Conservation (phyloP, 2,797 vertebrate genomes). For the Microchirus variegatus region DNA sequence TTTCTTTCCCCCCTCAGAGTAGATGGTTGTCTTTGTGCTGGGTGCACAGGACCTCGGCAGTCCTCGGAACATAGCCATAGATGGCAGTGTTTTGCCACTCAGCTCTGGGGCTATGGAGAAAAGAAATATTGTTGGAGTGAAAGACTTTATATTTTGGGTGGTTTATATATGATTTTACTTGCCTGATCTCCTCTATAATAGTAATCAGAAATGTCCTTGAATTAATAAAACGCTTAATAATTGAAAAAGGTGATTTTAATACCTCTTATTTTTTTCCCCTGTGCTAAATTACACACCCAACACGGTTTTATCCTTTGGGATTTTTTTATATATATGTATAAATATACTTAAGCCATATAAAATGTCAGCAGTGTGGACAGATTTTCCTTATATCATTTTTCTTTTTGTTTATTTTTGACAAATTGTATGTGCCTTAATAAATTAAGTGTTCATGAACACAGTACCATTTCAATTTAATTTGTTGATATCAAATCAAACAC, state of each 20-base stretch:
- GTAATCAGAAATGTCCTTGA: slow-evolving; percentile 12
- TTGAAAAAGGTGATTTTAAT: slow-evolving; percentile 2
- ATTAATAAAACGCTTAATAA: slow-evolving; percentile 12
- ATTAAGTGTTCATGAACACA: no score
- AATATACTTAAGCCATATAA: no score
- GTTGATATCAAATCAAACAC: no score
- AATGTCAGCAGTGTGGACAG: no score
- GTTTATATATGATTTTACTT: slow-evolving; percentile 29
- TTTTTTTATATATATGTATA: no score
- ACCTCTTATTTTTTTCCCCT: no score
- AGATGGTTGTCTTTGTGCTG: slow-evolving; percentile 71
- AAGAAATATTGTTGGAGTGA: slow-evolving; percentile 39
- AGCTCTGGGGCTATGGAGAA: slow-evolving; percentile 54
- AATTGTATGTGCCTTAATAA: no score
- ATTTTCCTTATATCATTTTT: no score
- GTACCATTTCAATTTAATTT: no score
- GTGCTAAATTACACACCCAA: no score
- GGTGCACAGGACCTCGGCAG: slow-evolving; percentile 75
- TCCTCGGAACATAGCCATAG: slow-evolving; percentile 81
- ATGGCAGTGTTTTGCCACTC: slow-evolving; percentile 85
- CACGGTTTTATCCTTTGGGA: no score
- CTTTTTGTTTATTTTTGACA: no score
- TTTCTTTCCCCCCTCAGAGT: slow-evolving; percentile 40
- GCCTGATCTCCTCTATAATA: slow-evolving; percentile 14
- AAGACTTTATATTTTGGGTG: slow-evolving; percentile 14